phyloP scores from a whole-genome alignment of 2,797 vertebrate genomes.

The Eptatretus atami region DNA sequence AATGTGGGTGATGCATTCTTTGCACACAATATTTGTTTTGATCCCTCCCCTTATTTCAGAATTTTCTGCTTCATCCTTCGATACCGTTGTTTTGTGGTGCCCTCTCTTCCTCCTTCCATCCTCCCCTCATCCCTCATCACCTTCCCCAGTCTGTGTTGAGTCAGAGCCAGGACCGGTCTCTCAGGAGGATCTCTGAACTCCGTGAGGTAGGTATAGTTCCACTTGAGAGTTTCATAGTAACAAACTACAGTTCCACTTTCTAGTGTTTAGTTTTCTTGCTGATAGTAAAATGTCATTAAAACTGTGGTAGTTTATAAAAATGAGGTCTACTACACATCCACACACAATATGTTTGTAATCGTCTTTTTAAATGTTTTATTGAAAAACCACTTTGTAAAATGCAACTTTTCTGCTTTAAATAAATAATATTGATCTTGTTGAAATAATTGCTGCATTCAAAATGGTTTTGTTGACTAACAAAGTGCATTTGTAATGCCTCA shows the following conservation, averaged over 20 bases:
- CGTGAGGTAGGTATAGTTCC: constrained; percentile 28
- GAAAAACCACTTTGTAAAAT: no score
- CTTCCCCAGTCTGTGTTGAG: constrained; percentile 38
- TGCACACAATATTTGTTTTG: not conserved
- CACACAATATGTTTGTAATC: no score
- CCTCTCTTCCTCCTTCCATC: no score
- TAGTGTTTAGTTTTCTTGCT: not conserved
- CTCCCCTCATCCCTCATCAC: not conserved
- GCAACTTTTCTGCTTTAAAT: no score
- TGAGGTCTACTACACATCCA: not conserved
- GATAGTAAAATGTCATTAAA: not conserved
- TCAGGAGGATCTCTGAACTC: constrained; percentile 69
- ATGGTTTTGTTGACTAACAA: no score
- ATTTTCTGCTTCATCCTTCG: no score
- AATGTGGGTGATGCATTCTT: not conserved
- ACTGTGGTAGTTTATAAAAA: not conserved
- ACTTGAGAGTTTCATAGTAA: not conserved
- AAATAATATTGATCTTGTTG: no score
- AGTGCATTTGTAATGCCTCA: no score
- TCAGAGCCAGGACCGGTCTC: constrained; percentile 82
- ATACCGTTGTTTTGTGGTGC: no score
- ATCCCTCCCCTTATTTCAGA: no score
- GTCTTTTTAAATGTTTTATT: no score
- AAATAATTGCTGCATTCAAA: no score
- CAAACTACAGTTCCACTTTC: not conserved